Percentiles rank a stretch among this genome's conserved stretches.
Conservation (phyloP, 2,113 vertebrate genomes). For the Grus americana region DNA sequence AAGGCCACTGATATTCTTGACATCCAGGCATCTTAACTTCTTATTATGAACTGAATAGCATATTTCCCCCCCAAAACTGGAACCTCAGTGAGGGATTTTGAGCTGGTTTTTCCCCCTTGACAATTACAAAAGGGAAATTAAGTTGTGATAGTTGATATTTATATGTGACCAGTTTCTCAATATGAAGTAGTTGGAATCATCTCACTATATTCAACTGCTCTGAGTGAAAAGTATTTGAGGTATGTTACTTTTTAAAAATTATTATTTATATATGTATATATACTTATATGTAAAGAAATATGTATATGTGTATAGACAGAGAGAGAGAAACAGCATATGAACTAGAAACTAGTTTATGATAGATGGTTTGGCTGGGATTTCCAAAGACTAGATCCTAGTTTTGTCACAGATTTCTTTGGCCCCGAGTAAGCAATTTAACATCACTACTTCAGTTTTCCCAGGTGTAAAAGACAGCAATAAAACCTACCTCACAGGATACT, state of each 20-base stretch:
- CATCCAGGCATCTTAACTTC: conserved; percentile 67
- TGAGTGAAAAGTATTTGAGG: not conserved
- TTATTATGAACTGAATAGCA: not conserved
- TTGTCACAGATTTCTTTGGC: not conserved
- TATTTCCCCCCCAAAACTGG: not conserved
- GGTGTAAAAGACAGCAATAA: not conserved
- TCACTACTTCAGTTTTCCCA: not conserved
- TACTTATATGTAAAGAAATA: not conserved
- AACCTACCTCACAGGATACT: not conserved
- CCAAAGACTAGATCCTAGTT: not conserved
- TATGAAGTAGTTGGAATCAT: not conserved
- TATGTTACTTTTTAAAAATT: not conserved
- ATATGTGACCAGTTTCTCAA: not conserved
- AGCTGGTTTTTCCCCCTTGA: not conserved
- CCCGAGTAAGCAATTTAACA: not conserved
- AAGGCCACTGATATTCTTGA: conserved; percentile 34
- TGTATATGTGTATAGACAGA: not conserved
- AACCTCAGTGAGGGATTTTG: not conserved
- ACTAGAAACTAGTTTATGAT: not conserved
- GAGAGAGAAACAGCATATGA: not conserved
- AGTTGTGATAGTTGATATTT: conserved; percentile 10
- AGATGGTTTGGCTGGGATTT: not conserved
- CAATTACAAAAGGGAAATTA: conserved; percentile 42
- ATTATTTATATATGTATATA: not conserved
- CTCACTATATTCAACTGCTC: not conserved